Conservation (phyloP, 1,140 invertebrate species). For the Trichonephila clavipes region DNA sequence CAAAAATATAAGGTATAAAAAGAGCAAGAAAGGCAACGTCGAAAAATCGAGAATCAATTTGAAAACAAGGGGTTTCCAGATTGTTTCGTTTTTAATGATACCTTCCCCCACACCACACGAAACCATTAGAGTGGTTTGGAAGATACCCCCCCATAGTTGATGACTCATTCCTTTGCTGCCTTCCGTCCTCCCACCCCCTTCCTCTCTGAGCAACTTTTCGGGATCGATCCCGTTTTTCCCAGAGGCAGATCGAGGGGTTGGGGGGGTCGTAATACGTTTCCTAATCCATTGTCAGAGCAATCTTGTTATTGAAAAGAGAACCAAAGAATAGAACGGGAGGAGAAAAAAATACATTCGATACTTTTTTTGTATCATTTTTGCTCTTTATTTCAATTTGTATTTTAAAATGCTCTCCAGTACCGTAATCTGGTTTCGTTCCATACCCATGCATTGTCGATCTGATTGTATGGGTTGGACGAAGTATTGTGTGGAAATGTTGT, state of each 20-base stretch:
- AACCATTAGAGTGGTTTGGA: conserved; percentile 62
- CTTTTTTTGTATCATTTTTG: neutral
- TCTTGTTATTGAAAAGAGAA: conserved; percentile 66
- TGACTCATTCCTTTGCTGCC: conserved; percentile 60
- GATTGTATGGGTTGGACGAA: neutral
- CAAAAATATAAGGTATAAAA: neutral
- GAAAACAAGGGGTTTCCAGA: conserved; percentile 71
- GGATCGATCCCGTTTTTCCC: conserved; percentile 52
- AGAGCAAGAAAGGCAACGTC: conserved; percentile 48
- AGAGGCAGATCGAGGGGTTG: neutral
- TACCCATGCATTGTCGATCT: neutral
- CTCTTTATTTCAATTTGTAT: conserved; percentile 23
- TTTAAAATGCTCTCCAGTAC: conserved; percentile 28
- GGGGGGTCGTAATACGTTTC: conserved; percentile 50
- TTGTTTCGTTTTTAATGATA: conserved; percentile 74
- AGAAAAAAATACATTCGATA: neutral
- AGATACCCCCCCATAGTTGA: conserved; percentile 29
- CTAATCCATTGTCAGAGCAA: conserved; percentile 65
- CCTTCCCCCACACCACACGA: conserved; percentile 45
- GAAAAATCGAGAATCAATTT: conserved; percentile 73
- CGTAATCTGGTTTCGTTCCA: conserved; percentile 44
- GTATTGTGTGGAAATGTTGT: neutral
- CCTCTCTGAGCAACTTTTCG: conserved; percentile 18
- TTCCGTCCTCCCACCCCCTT: neutral
- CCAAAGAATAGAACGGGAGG: neutral